These are phyloP conservation scores for Cebus imitator DNA, from an alignment of 2,113 vertebrate genomes.

Conservation along the genomic window DNA sequence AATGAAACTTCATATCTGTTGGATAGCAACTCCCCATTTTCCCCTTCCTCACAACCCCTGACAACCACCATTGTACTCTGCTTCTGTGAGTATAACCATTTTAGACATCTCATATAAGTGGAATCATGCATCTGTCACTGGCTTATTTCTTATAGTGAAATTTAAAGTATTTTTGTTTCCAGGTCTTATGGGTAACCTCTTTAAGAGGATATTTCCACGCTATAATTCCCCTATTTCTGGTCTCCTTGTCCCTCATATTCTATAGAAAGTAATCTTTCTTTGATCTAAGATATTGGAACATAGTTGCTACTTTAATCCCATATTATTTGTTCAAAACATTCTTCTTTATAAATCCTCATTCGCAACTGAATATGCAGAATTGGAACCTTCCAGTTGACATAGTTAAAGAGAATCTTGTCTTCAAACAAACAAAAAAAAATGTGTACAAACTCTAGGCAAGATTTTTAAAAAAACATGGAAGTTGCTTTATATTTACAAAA, in stretches of 20 bases:
- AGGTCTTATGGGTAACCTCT: background rate
- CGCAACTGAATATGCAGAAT: background rate
- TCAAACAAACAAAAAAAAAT: background rate
- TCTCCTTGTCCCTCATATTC: background rate
- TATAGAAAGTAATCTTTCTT: background rate
- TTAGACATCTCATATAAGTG: background rate
- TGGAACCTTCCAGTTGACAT: background rate
- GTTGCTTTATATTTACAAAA: background rate
- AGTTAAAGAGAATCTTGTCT: background rate
- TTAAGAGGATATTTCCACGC: background rate
- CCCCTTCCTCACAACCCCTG: background rate
- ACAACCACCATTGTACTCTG: background rate
- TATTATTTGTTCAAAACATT: background rate
- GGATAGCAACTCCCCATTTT: background rate
- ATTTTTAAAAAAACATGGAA: background rate
- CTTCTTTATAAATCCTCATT: background rate
- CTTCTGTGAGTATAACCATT: background rate
- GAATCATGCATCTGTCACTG: background rate
- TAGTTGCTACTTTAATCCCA: background rate
- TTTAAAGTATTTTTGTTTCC: slow-evolving; percentile 21
- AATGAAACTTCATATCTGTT: background rate
- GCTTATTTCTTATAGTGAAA: background rate
- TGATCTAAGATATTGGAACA: background rate
- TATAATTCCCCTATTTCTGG: background rate
- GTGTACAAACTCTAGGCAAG: background rate